phyloP scores from a whole-genome alignment of 37 sponge, comb jelly and placozoan species.

The Tethya wilhelma region DNA sequence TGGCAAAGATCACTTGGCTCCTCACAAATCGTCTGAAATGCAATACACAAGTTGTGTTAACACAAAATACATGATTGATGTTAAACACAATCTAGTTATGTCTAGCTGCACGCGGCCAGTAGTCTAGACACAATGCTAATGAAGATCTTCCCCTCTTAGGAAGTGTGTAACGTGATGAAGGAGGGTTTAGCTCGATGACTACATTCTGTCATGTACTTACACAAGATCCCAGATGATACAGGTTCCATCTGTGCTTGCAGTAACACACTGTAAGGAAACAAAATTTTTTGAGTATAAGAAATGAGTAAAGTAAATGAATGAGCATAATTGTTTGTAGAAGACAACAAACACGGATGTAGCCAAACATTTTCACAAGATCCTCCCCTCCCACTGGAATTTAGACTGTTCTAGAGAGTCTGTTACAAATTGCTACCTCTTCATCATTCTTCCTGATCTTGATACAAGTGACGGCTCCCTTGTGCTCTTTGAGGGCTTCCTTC shows the following conservation, averaged over 20 bases:
- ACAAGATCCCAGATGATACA: slow-evolving; percentile 98
- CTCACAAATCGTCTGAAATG: slow-evolving; percentile 76
- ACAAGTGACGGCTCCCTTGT: slow-evolving; percentile 91
- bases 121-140: no score
- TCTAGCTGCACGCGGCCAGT: no score
- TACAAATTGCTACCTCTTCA: slow-evolving; percentile 51
- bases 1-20: slow-evolving; percentile 97
- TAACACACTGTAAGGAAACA: slow-evolving; percentile 78
- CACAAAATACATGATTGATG: neutral
- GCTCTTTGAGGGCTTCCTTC: slow-evolving; percentile 97
- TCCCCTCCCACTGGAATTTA: no score
- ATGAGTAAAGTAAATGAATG: no score
- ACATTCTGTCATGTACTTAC: slow-evolving; percentile 62
- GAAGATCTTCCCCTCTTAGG: no score
- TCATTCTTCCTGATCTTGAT: slow-evolving; percentile 80
- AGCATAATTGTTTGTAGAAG: no score
- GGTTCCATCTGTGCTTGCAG: slow-evolving; percentile 91
- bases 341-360: no score
- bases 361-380: no score
- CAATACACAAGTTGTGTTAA: neutral
- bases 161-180: no score
- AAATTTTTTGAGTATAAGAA: neutral
- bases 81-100: neutral
- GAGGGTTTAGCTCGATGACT: no score
- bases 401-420: neutral